Base-by-base conservation (phyloP, 2,888 invertebrate species). In the Merodon equestris region DNA sequence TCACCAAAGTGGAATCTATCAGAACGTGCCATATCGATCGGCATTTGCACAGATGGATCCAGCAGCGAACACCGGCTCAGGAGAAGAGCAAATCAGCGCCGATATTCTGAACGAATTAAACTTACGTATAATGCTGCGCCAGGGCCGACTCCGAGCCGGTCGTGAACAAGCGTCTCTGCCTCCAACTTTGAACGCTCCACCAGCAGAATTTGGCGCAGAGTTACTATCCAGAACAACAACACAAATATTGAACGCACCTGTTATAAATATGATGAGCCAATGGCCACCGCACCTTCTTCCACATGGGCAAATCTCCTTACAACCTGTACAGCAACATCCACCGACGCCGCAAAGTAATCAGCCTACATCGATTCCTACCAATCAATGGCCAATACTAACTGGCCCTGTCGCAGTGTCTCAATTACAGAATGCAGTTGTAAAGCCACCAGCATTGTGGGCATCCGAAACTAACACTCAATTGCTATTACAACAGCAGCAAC, bases 61-160 rank as follows among this genome's bases (percentile, higher is more conserved):
- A 34, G 27, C 58, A 27, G 61, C 27, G 7, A 60, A 15, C 12
- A 53, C 1, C 9, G 40, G 15, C 3, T 38, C 77, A 1, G 64
- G 68, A 15, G 81, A 82, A 7, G 83, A 82, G 61, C 63, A 83
- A 40, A 50, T 82, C 18, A 83, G 83, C 15, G 81, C 84, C 17
- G 85, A 86, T 27, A 54, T 87, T 10, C 45, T 87, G 9, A 86
- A 85, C 51, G 87, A 87, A 71, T 84, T 85, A 27, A 86, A 86
- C 75, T 83, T 87, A 36, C 82, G 85, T 27, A 85, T 87, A 85
- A 71, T 87, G 64, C 60, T 87, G 51, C 82, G 84, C 4, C 84
- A 86, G 2, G 81, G 82, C 10, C 70, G 68, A 12, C 15, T 76
- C 12, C 34, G 77, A 40, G 19, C 81, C n/a, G 58, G 70, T 9